Evolutionary conservation across 1,140 invertebrate species (phyloP), one percentile per base, ranked within the genome.

Genomic region (Laupala kohalensis): DNA sequence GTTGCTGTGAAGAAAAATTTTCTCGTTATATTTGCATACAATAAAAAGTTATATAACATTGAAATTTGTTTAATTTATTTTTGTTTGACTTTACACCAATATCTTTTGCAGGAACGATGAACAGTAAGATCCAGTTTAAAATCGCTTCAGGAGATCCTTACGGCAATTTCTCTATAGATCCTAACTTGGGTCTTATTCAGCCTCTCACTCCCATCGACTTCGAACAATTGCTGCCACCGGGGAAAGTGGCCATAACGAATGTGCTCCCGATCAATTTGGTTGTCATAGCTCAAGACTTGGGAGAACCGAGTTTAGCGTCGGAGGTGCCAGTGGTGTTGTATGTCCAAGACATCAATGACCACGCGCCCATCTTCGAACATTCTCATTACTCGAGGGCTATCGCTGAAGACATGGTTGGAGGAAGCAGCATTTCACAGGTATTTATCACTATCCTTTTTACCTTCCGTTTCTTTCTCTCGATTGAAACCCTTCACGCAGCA

Each of bases 281-380:
- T 13, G 86, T 96, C 0, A 81, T 88, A 76, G 95, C 93, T 0
- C 84, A 86, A 25, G 95, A 97, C 79, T 86, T 87, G 74, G 94
- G 94, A 0, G 84, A 80, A 12, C 93, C 93, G 0, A 86, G 89
- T 72, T 79, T 95, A 9, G 89, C 85, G 53, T 89, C 88, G 0
- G 87, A 92, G 37, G 90, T 89, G 13, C 85, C 88, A 0, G 86
- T 96, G 0, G 86, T 87, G 0, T 86, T 97, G 71, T 93, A 93
- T 80, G 86, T 96, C 3, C 88, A 92, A 75, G 95, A 97, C 79
- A 85, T 90, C 5, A 97, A 97, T 80, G 94, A 96, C 77, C 88
- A 94, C 82, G 81, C 86, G 0, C 95, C 95, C 0, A 80, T 86
- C 73, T 97, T 96, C 79, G 88, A 92, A 75, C 84, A 88, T 75